Percentiles rank a stretch among this genome's conserved stretches.
Evolutionary conservation across 2,888 invertebrate genomes (phyloP).

Genomic region (Epicampocera succincta): DNA sequence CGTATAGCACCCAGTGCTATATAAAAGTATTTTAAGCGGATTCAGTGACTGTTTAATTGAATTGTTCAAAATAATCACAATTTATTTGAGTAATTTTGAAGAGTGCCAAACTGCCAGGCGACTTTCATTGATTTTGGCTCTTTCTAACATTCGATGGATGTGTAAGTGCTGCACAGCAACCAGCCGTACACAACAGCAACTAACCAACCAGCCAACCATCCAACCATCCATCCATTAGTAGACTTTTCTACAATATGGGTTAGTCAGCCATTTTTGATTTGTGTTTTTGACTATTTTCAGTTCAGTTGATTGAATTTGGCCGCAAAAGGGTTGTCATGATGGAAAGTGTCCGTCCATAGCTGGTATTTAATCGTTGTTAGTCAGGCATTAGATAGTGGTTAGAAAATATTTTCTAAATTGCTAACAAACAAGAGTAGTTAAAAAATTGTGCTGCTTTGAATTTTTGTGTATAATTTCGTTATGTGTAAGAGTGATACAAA

Average conservation of each 20-base stretch:
- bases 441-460: too few relatives aligned
- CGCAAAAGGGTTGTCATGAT: conserved; percentile 65
- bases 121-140: conserved; percentile 37
- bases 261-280: conserved; percentile 71
- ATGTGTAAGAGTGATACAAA: too few relatives aligned
- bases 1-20: not conserved
- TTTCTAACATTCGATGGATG: conserved; percentile 45
- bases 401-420: conserved; percentile 42
- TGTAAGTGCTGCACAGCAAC: conserved; percentile 38
- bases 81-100: conserved; percentile 20
- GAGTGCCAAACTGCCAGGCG: conserved; percentile 13
- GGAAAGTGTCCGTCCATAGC: conserved; percentile 57
- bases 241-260: conserved; percentile 65
- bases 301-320: conserved; percentile 60
- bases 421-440: not conserved
- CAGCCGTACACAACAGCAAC: not conserved
- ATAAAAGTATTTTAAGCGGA: not conserved
- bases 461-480: too few relatives aligned
- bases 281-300: conserved; percentile 56
- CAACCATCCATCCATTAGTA: conserved; percentile 28
- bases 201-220: too few relatives aligned
- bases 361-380: conserved; percentile 17
- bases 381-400: conserved; percentile 63
- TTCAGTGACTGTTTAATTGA: conserved; percentile 34
- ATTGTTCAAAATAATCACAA: conserved; percentile 56